Percentiles rank a stretch among this genome's conserved stretches.
phyloP scores from a whole-genome alignment of 2,888 invertebrate species.

The Matsumyia berberina region DNA sequence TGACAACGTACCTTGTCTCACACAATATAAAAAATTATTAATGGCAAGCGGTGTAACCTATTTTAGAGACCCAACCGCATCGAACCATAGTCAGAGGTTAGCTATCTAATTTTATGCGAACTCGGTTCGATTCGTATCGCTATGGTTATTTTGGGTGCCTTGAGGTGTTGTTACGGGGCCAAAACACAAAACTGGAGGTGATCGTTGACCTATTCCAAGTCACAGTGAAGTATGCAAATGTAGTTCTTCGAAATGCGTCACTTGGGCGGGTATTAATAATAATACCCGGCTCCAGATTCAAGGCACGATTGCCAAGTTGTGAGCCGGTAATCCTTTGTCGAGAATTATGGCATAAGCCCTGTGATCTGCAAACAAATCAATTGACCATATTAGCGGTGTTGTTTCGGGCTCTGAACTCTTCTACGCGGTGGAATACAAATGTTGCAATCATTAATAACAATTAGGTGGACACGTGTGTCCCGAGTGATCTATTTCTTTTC shows the following conservation, averaged over 20 bases:
- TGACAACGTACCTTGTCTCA: slow-evolving; percentile 62
- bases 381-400: slow-evolving; percentile 15
- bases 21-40: slow-evolving; percentile 46
- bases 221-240: slow-evolving; percentile 49
- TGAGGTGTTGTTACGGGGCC: slow-evolving; percentile 8
- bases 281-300: not conserved
- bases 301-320: slow-evolving; percentile 15
- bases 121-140: slow-evolving; percentile 33
- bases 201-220: slow-evolving; percentile 52
- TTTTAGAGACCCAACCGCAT: slow-evolving; percentile 49
- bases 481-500: slow-evolving; percentile 24
- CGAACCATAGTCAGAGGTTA: not conserved
- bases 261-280: slow-evolving; percentile 21
- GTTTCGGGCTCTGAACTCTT: not conserved
- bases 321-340: slow-evolving; percentile 18
- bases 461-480: slow-evolving; percentile 24
- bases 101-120: slow-evolving; percentile 35
- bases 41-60: slow-evolving; percentile 60
- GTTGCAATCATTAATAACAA: slow-evolving; percentile 52
- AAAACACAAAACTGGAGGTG: slow-evolving; percentile 41
- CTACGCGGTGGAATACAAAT: slow-evolving; percentile 3
- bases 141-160: slow-evolving; percentile 45
- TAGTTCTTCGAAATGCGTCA: slow-evolving; percentile 45
- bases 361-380: slow-evolving; percentile 27
- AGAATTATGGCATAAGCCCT: slow-evolving; percentile 12